phyloP scores from a whole-genome alignment of 1,140 invertebrate species.

The Drosophila mayri region DNA sequence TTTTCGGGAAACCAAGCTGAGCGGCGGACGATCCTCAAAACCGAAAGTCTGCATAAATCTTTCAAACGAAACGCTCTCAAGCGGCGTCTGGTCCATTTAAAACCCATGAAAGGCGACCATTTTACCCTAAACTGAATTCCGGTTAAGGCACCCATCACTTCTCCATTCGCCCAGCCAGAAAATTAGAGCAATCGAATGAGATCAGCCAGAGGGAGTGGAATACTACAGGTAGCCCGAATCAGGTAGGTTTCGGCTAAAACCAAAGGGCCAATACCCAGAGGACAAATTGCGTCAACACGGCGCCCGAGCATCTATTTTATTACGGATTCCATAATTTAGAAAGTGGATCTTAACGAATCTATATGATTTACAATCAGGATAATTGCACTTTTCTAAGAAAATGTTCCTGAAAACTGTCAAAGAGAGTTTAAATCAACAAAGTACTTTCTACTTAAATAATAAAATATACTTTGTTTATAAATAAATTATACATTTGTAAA shows the following conservation, averaged over 20 bases:
- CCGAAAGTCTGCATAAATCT: constrained; percentile 73
- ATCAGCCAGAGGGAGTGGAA: not conserved
- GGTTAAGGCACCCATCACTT: constrained; percentile 38
- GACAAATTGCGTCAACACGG: constrained; percentile 51
- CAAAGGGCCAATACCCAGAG: constrained; percentile 2
- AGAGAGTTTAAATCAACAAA: not conserved
- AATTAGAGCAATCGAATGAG: constrained; percentile 57
- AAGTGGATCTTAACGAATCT: constrained; percentile 6
- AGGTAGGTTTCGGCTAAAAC: constrained; percentile 40
- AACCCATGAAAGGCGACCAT: constrained; percentile 66
- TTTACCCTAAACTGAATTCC: constrained; percentile 63
- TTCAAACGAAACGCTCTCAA: constrained; percentile 57
- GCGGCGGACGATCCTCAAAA: constrained; percentile 34
- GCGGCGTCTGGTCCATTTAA: constrained; percentile 52
- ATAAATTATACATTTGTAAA: too few species aligned
- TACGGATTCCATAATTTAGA: constrained; percentile 38
- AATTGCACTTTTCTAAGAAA: not conserved
- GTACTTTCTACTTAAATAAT: too few species aligned
- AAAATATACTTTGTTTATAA: too few species aligned
- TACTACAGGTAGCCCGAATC: constrained; percentile 42
- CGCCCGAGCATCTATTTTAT: constrained; percentile 40
- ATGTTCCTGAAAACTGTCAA: not conserved
- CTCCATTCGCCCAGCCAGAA: constrained; percentile 8
- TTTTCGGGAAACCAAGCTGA: constrained; percentile 27
- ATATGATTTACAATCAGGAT: constrained; percentile 6